Evolutionary conservation across 2,888 invertebrate genomes (phyloP).

Genomic region (Periphyllus acericola): DNA sequence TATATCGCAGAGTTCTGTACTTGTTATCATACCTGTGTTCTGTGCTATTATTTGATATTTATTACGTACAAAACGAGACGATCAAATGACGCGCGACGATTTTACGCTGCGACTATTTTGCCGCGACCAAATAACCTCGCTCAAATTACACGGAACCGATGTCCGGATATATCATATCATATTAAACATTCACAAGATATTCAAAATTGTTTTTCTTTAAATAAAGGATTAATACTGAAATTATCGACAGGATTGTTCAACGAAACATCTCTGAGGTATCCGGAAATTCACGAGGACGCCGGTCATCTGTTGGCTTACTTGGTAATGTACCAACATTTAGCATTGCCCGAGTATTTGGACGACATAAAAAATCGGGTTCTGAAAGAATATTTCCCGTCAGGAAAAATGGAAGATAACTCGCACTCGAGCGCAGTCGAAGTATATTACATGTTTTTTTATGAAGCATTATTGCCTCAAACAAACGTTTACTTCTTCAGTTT

Average conservation of each 20-base stretch:
- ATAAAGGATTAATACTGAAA: no score
- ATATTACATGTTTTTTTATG: neutral
- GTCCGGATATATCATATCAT: no score
- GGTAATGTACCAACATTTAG: constrained; percentile 25
- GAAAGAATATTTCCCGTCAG: constrained; percentile 24
- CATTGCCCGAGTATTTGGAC: constrained; percentile 9
- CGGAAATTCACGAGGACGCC: neutral
- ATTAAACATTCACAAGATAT: no score
- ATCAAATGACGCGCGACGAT: no score
- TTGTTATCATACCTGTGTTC: no score
- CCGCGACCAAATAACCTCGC: no score
- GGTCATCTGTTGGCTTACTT: neutral
- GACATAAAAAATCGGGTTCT: neutral
- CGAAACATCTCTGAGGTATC: neutral
- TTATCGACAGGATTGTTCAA: neutral
- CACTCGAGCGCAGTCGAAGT: constrained; percentile 30
- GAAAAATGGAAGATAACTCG: constrained; percentile 6
- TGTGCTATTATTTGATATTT: no score
- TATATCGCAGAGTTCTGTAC: no score
- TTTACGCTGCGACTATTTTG: no score
- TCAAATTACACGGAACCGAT: no score
- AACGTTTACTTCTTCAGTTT: neutral
- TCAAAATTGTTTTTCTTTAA: no score
- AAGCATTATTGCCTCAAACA: neutral
- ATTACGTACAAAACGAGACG: no score